Evolutionary conservation across 1,140 invertebrate genomes (phyloP).

Genomic region (Orussus abietinus): DNA sequence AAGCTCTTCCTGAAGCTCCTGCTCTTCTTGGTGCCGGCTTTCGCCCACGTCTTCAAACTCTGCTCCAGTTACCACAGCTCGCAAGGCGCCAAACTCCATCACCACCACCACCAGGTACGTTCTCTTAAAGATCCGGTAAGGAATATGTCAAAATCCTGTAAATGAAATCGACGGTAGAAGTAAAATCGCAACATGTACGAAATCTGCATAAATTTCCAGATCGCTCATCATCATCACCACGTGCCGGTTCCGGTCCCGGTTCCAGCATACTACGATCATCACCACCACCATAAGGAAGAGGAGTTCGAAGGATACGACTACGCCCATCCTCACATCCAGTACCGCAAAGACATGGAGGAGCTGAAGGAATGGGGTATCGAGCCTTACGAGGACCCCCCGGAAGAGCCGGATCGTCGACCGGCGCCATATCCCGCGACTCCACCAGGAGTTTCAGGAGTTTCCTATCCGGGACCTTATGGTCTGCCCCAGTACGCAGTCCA

Average conservation of each 20-base stretch:
- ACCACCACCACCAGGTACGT: conserved; percentile 66
- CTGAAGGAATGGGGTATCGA: conserved; percentile 50
- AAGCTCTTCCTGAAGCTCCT: conserved; percentile 76
- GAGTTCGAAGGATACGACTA: conserved; percentile 44
- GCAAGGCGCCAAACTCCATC: conserved; percentile 70
- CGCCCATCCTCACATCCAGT: conserved; percentile 44
- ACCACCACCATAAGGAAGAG: conserved; percentile 32
- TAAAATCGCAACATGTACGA: too few species aligned
- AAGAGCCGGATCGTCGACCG: conserved; percentile 19
- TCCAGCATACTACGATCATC: conserved; percentile 32
- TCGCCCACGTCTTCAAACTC: conserved; percentile 77
- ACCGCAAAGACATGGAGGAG: conserved; percentile 49
- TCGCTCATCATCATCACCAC: conserved; percentile 57
- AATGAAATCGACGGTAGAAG: too few species aligned
- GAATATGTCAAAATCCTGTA: conserved; percentile 5
- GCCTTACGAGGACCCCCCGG: conserved; percentile 36
- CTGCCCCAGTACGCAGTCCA: conserved; percentile 25
- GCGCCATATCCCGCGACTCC: not conserved
- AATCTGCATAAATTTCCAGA: conserved; percentile 38
- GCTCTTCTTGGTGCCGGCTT: conserved; percentile 74
- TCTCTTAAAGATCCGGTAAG: too few species aligned
- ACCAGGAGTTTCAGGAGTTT: conserved; percentile 11
- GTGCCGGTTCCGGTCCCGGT: conserved; percentile 53
- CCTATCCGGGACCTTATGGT: conserved; percentile 25
- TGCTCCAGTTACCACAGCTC: conserved; percentile 75